Evolutionary conservation across 2,797 vertebrate genomes (phyloP), one percentile per base, ranked within the genome.

Genomic region (Netta rufina): DNA sequence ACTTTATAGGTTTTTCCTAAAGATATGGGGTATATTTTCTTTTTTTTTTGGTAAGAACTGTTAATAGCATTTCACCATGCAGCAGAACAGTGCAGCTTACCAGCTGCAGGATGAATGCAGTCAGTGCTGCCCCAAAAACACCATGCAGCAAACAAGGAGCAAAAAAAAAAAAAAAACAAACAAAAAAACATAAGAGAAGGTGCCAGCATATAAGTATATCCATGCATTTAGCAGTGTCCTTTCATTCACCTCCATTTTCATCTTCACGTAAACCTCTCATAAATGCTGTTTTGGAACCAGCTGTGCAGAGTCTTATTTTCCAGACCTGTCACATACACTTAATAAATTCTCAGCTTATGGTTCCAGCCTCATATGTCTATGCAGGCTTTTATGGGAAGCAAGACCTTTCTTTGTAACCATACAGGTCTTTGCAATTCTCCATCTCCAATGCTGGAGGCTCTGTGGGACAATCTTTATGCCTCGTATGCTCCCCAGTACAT

Each of bases 1-100:
- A n/a, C 73, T 78, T 92, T 88, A 60, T 60, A 78, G 82, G 43
- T 21, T 92, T 95, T 89, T 49, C 53, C 64, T 82, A 75, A 93
- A 84, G 27, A 71, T 54, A 78, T 5, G 75, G 49, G 60, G 11
- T 28, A 12, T 15, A 11, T 67, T 94, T 92, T 86, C 53, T 77
- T 72, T 87, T 64, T 87, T 36, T 77, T 72, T 87, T 64, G 85
- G 41, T 81, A 62, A 73, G 84, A 65, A 43, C 6, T n/a, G 5
- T 87, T 65, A 30, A 27, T 41, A 75, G 33, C 33, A 33, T 62
- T 81, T 86, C 82, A 4, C 30, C 38, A 12, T 65, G 14, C 8
- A 77, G 49, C 71, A 84, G 64, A 85, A 33, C 32, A 49, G 16
- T 13, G 33, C 18, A 57, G 51, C 67, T 93, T 67, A 76, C 33